Evolutionary conservation across 2,888 invertebrate genomes (phyloP), one percentile per base, ranked within the genome.

Genomic region (Plebejus anna): DNA sequence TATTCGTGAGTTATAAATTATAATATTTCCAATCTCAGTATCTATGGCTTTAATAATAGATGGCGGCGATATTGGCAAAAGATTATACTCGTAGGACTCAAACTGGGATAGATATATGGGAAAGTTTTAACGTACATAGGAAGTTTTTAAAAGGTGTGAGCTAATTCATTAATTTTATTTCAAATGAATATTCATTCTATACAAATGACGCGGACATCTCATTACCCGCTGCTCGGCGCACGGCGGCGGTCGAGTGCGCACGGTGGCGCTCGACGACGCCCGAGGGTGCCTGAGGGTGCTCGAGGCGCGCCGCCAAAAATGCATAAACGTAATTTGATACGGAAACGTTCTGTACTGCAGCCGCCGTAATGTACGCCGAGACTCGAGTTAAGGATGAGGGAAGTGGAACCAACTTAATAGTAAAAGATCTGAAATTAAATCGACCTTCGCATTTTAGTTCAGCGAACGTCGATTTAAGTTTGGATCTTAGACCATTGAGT

Each of bases 181-280:
- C 6, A 59, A 59, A 59, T 59, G 59, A 59, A 59, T 59, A 22
- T 59, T 59, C 66, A 32, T 75, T 77, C 70, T 79, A 79, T 78
- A 80, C 79, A 79, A 78, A 79, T 80, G 78, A 79, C 75, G 76
- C 32, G 73, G 51, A 32, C 16, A 73, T 11, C 36, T 51, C 42
- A 51, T 51, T 32, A 51, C 51, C 72, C 70, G 70, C 32, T 4
- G 38, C 70, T 55, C 38, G n/a, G 38, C 2, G 70, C 42, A 6
- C 36, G 38, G n/a, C 7, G 70, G 42, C 4, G 51, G 32, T 32
- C 51, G 32, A 55, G 32, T 4, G 55, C 32, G 32, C 66, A 13
- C 66, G 32, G 28, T 13, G n/a, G 9, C n/a, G 70, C n/a, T n/a
- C 6, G 38, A 36, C n/a, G 70, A 42, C 22, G 28, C 73, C 7